Conservation (phyloP, 2,113 vertebrate species). For the Sinosuthora webbiana region DNA sequence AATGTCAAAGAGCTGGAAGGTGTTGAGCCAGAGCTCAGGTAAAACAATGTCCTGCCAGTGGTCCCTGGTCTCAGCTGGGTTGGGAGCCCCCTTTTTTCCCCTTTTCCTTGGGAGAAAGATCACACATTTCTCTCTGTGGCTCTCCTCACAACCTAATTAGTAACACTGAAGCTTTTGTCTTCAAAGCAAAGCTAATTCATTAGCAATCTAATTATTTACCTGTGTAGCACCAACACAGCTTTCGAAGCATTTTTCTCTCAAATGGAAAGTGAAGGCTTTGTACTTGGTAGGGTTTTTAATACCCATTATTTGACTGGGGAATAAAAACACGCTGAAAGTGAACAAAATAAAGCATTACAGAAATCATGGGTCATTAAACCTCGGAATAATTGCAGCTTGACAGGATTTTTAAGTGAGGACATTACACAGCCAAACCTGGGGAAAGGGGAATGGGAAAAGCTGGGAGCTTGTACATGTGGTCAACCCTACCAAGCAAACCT, state of each 20-base stretch:
- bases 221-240: conserved; percentile 34
- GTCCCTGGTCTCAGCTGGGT: neutral
- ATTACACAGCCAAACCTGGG: neutral
- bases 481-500: neutral
- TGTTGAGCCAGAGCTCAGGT: neutral
- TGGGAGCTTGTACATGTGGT: neutral
- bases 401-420: neutral
- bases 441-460: neutral
- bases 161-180: neutral
- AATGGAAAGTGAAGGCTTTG: conserved; percentile 40
- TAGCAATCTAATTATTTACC: conserved; percentile 66
- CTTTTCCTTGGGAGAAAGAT: neutral
- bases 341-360: conserved; percentile 39
- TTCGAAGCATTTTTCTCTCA: conserved; percentile 52
- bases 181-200: conserved; percentile 48
- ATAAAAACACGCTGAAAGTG: conserved; percentile 57
- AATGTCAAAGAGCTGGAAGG: neutral
- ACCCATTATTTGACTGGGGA: conserved; percentile 41
- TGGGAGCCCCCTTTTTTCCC: neutral
- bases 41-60: rapidly evolving
- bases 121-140: neutral
- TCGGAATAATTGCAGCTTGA: conserved; percentile 12
- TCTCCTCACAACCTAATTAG: neutral
- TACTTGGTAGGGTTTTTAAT: conserved; percentile 44
- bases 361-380: conserved; percentile 49